Base-by-base conservation (phyloP, 53 echinoderm and acorn worm genomes). In the Crossaster papposus region DNA sequence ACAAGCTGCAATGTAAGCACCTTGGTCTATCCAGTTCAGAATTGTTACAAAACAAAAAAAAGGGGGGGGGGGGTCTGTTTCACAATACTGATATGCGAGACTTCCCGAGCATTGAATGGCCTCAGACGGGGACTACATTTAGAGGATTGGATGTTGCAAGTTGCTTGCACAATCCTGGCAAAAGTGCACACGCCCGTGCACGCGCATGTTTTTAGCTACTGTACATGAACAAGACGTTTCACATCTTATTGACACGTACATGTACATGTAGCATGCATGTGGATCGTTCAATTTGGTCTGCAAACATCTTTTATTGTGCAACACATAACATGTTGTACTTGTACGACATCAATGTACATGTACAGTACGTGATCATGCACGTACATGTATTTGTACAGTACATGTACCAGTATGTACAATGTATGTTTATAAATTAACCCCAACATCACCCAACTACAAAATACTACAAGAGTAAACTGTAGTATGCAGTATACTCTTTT, bases 21-120 rank as follows among this genome's bases (percentile, higher is more conserved):
- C 75, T 37, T 87, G 87, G 55, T 36, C 58, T 58, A 77, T 33
- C 1, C 76, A 31, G 70, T 53, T 54, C 85, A 85, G 51, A 34
- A 52, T 18, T 30, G 55, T 52, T 52, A 71, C 58, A 72, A 72
- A 72, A 52, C 70, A 70, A 70, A 83, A 44, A 26, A 64, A 34
- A 44, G 18, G 2, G n/a, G n/a, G n/a, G n/a, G n/a, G 44, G 9
- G 44, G n/a, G 32, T 29, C 52, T 23, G 72, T 53, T 74, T 72
- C 72, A 85, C 85, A 85, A 85, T 73, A 22, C 62, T 55, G 87
- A 54, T 52, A 87, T 63, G 32, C 36, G 87, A 87, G 35, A 87
- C 87, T 87, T 85, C 52, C 72, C 72, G 50, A 17, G 30, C 55
- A 28, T 10, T 76, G 58, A 87, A 87, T 58, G 26, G 87, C 55